Evolutionary conservation across 2,113 vertebrate species (phyloP).

Genomic region (Entomyzon cyanotis): DNA sequence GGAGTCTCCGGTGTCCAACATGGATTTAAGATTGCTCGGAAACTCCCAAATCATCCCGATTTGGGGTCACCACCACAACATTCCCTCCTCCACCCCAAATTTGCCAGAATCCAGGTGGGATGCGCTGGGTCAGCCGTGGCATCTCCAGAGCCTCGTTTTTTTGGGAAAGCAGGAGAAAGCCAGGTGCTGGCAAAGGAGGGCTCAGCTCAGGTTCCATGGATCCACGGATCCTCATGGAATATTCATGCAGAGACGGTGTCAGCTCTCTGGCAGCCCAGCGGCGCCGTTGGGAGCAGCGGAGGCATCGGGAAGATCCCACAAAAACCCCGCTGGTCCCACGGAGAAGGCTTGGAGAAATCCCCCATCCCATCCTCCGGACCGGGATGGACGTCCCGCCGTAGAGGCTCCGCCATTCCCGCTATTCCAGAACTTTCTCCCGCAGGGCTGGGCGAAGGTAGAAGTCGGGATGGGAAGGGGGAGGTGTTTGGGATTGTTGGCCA

Average conservation of each 20-base stretch:
- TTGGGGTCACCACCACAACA: accelerated
- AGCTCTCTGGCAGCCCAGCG: neutral
- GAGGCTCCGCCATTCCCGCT: neutral
- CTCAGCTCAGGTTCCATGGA: neutral
- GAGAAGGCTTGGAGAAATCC: neutral
- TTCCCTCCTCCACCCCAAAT: accelerated
- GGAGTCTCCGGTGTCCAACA: accelerated
- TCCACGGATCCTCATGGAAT: neutral
- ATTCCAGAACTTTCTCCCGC: neutral
- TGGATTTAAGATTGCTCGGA: neutral
- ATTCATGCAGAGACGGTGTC: neutral
- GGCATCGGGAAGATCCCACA: neutral
- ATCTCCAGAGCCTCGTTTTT: accelerated
- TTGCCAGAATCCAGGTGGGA: accelerated
- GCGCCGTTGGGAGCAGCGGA: accelerated
- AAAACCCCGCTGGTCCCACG: accelerated
- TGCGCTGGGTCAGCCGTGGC: accelerated
- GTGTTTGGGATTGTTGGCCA: neutral
- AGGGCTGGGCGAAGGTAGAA: neutral
- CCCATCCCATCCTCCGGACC: accelerated
- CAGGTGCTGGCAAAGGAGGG: accelerated
- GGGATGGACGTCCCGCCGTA: accelerated
- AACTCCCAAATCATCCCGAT: too few species aligned
- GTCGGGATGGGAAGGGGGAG: neutral
- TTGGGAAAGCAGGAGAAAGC: neutral